Evolutionary conservation across 2,888 invertebrate species (phyloP), one percentile per base, ranked within the genome.

Genomic region (Apodemia mormo): DNA sequence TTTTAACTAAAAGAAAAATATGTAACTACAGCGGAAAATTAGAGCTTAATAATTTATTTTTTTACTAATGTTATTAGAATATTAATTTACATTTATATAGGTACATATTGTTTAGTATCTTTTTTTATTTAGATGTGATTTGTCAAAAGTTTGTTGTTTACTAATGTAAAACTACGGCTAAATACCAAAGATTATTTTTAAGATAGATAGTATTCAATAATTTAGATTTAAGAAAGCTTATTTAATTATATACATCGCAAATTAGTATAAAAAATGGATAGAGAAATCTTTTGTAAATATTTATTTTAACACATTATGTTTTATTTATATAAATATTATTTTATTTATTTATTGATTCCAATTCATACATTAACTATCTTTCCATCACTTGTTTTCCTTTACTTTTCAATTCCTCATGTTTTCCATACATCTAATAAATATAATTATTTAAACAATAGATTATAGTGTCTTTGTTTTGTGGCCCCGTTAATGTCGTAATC

Each of bases 121-220:
- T 37, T 52, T 64, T 8, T 40, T 40, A 45, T 45, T 45, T 45
- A 45, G 12, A 45, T 45, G 45, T 45, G 45, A 45, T 45, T 10
- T 45, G 10, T 45, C 3, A 45, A 45, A 45, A 45, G 12, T 12
- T 45, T 45, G 10, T 45, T 45, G 45, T 45, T 88, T 86, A 84
- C 85, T 87, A 85, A 84, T 82, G 82, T 80, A 68, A 74, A 70
- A 71, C 74, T 77, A 90, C 92, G 81, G 92, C 92, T 92, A 90
- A 85, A 83, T 87, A 90, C 92, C 92, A 92, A 92, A 92, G 92
- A 89, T 82, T 81, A 77, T 73, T 76, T 68, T 70, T 56, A 72
- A 73, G 70, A 52, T 72, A 66, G 68, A 68, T 54, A 65, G 65
- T 67, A 71, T 30, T 56, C 14, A 40, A 77, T 80, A 82, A 58